These are phyloP conservation scores for Charina bottae DNA, from an alignment of 2,113 vertebrate species.

Conservation along the genomic window DNA sequence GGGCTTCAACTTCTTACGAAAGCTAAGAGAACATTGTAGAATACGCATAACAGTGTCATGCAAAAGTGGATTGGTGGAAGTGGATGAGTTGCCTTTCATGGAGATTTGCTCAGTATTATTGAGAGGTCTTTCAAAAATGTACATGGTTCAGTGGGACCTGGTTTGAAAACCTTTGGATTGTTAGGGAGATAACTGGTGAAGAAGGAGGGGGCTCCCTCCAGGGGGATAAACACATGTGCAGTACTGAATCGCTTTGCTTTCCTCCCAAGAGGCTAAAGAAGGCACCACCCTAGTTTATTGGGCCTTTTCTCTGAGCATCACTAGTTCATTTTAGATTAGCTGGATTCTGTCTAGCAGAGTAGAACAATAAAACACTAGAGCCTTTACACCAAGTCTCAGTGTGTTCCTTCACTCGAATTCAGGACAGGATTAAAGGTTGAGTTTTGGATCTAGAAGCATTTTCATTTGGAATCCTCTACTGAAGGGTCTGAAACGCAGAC, in stretches of 20 bases:
- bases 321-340: too few species aligned
- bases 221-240: too few species aligned
- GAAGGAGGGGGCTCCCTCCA: too few species aligned
- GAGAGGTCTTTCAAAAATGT: not conserved
- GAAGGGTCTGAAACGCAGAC: slow-evolving; percentile 22
- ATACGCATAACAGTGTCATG: not conserved
- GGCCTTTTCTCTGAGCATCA: too few species aligned
- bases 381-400: too few species aligned
- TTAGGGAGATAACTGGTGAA: too few species aligned
- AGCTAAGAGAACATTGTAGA: not conserved
- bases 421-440: slow-evolving; percentile 4
- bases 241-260: too few species aligned
- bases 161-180: not conserved
- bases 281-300: too few species aligned
- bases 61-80: not conserved
- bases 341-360: too few species aligned
- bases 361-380: too few species aligned
- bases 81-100: not conserved
- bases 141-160: not conserved
- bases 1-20: not conserved
- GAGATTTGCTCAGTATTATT: not conserved
- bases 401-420: too few species aligned
- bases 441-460: slow-evolving; percentile 26
- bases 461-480: not conserved
- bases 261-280: too few species aligned